Percentiles rank a stretch among this genome's conserved stretches.
Conservation (phyloP, 2,888 invertebrate species). For the Emmelina monodactyla region DNA sequence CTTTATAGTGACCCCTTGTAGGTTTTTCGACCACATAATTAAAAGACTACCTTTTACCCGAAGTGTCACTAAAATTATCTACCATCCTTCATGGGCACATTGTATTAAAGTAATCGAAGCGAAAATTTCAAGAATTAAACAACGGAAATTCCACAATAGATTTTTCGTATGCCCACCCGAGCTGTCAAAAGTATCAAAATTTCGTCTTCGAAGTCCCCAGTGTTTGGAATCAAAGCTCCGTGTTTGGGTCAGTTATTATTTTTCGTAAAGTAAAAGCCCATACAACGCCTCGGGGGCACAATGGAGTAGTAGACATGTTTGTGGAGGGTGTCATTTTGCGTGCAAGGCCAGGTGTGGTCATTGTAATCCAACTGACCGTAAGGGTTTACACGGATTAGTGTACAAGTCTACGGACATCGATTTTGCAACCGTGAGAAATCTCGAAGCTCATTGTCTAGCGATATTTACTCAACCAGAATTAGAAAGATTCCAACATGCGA, state of each 20-base stretch:
- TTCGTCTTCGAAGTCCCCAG: slow-evolving; percentile 38
- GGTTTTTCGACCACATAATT: too few species aligned
- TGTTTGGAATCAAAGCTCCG: slow-evolving; percentile 40
- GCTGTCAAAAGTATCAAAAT: slow-evolving; percentile 50
- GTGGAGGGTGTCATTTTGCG: slow-evolving; percentile 53
- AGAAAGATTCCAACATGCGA: too few species aligned
- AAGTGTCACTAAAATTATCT: too few species aligned
- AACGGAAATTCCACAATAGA: slow-evolving; percentile 38
- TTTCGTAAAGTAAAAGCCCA: slow-evolving; percentile 35
- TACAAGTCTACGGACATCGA: slow-evolving; percentile 36
- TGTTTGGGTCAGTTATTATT: slow-evolving; percentile 52
- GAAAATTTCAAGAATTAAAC: slow-evolving; percentile 15
- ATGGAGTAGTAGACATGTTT: slow-evolving; percentile 33
- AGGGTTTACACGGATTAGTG: slow-evolving; percentile 40
- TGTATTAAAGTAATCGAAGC: not conserved
- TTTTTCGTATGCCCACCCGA: slow-evolving; percentile 32
- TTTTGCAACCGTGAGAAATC: slow-evolving; percentile 42
- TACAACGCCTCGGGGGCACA: slow-evolving; percentile 45
- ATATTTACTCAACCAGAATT: not conserved
- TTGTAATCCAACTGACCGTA: slow-evolving; percentile 58
- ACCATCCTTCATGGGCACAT: too few species aligned
- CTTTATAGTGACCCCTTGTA: too few species aligned
- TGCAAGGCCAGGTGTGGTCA: slow-evolving; percentile 47
- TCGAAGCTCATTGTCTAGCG: slow-evolving; percentile 25
- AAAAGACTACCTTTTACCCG: too few species aligned